Evolutionary conservation across 2,797 vertebrate genomes (phyloP).

Genomic region (Scomberomorus guttatus): DNA sequence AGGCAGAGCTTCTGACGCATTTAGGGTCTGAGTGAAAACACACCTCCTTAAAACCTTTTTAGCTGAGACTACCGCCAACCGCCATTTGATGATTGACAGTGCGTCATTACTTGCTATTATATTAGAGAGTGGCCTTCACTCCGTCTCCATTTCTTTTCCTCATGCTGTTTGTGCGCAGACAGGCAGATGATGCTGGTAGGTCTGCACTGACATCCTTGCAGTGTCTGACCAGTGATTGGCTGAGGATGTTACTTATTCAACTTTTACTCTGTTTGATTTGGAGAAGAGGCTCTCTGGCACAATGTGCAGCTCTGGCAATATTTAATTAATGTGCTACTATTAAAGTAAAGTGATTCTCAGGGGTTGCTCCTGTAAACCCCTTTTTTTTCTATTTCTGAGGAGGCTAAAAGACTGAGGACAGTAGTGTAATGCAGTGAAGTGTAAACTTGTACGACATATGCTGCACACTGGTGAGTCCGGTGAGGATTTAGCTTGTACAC

Average conservation of each 20-base stretch:
- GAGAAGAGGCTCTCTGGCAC: conserved; percentile 12
- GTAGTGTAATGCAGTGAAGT: conserved; percentile 25
- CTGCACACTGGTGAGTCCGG: conserved; percentile 10
- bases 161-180: conserved; percentile 44
- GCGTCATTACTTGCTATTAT: conserved; percentile 41
- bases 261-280: conserved; percentile 30
- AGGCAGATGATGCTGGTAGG: conserved; percentile 35
- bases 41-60: conserved; percentile 53
- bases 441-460: conserved; percentile 54
- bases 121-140: conserved; percentile 53
- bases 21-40: conserved; percentile 54
- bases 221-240: conserved; percentile 4
- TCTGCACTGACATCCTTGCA: conserved; percentile 12
- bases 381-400: conserved; percentile 13
- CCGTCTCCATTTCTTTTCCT: conserved; percentile 26
- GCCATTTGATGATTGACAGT: conserved; percentile 43
- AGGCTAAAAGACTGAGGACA: conserved; percentile 17
- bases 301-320: conserved; percentile 10
- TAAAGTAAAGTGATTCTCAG: conserved; percentile 25
- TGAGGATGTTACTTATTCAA: conserved; percentile 1
- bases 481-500: conserved; percentile 42
- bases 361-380: conserved; percentile 9
- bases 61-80: conserved; percentile 33
- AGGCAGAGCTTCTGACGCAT: conserved; percentile 45
- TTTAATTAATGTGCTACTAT: conserved; percentile 38